Evolutionary conservation across 1,140 invertebrate genomes (phyloP).

Genomic region (Alviniconcha marisindica): DNA sequence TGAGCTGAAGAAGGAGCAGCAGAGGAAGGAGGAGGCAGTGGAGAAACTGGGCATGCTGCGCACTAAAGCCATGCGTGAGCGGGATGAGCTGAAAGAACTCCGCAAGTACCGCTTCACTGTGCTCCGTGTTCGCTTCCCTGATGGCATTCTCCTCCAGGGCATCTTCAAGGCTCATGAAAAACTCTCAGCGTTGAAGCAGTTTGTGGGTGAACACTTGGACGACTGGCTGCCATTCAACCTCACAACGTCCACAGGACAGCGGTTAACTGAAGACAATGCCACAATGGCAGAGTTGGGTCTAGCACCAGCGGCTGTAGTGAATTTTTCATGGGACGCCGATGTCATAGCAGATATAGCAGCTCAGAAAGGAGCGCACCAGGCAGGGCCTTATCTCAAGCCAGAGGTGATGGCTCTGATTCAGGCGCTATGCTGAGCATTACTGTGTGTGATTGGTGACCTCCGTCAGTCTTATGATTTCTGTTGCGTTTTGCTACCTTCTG

Average conservation of each 20-base stretch:
- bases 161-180: slow-evolving; percentile 72
- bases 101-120: slow-evolving; percentile 90
- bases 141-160: slow-evolving; percentile 77
- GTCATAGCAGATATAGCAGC: slow-evolving; percentile 65
- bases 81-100: slow-evolving; percentile 86
- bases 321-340: slow-evolving; percentile 70
- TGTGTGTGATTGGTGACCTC: too few relatives aligned
- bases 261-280: slow-evolving; percentile 63
- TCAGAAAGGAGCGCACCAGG: slow-evolving; percentile 53
- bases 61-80: slow-evolving; percentile 95
- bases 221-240: slow-evolving; percentile 74
- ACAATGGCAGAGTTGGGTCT: slow-evolving; percentile 72
- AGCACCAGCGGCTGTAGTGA: slow-evolving; percentile 73
- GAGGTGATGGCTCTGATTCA: slow-evolving; percentile 56
- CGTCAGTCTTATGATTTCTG: too few relatives aligned
- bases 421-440: slow-evolving; percentile 39
- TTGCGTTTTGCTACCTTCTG: too few relatives aligned
- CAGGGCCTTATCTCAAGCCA: slow-evolving; percentile 48
- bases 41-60: slow-evolving; percentile 89
- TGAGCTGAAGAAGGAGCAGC: slow-evolving; percentile 91
- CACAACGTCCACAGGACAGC: slow-evolving; percentile 58
- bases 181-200: slow-evolving; percentile 59
- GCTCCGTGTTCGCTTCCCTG: slow-evolving; percentile 90
- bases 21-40: slow-evolving; percentile 82
- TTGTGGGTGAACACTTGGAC: slow-evolving; percentile 67